A percentile compares a stretch with the other conserved stretches of the same genome.
Evolutionary conservation across 2,113 vertebrate species (phyloP).

Genomic region (Phocoena phocoena): DNA sequence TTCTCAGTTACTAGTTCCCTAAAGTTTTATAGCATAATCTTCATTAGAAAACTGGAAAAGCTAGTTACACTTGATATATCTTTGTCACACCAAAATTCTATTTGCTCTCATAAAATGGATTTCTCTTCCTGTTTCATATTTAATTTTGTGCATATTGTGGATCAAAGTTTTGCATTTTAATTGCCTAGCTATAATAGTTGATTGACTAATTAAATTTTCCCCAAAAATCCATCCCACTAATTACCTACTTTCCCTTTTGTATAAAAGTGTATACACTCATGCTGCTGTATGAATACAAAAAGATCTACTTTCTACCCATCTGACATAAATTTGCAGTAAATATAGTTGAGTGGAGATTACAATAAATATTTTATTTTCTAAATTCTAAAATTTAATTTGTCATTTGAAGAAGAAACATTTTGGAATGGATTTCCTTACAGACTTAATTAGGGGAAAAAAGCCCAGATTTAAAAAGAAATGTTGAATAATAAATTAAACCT

Average conservation of each 20-base stretch:
- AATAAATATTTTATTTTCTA: conserved; percentile 44
- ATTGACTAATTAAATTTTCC: conserved; percentile 23
- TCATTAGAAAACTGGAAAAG: conserved; percentile 43
- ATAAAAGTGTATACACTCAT: conserved; percentile 10
- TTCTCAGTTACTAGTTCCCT: neutral
- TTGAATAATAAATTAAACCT: neutral
- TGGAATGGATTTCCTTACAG: neutral
- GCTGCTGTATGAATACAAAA: neutral
- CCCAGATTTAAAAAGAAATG: neutral
- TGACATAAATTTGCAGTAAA: neutral
- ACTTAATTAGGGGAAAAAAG: neutral
- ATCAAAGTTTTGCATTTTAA: conserved; percentile 38
- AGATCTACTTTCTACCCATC: neutral
- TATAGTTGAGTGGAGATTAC: neutral
- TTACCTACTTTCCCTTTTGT: neutral
- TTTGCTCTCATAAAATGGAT: conserved; percentile 29
- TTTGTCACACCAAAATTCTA: conserved; percentile 21
- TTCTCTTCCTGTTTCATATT: conserved; percentile 9
- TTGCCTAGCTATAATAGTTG: neutral
- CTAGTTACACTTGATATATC: neutral
- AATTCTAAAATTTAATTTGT: conserved; percentile 31
- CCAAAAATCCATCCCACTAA: neutral
- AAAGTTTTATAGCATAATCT: conserved; percentile 26
- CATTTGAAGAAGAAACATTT: neutral
- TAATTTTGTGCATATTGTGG: conserved; percentile 38